phyloP scores from a whole-genome alignment of 2,888 invertebrate genomes.

The Pyrgus malvae region DNA sequence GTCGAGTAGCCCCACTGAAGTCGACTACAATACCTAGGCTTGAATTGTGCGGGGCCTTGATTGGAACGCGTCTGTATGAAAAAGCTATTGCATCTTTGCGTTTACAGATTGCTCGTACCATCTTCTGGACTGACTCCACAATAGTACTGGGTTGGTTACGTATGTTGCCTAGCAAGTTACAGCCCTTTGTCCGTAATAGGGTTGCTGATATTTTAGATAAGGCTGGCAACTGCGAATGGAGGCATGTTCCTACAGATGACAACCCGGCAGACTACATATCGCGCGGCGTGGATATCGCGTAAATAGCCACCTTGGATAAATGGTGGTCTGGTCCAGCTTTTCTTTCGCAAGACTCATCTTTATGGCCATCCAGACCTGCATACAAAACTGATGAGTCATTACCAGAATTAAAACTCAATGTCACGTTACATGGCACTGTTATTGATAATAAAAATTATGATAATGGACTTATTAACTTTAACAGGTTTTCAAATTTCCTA shows the following conservation, averaged over 20 bases:
- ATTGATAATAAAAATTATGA: background rate
- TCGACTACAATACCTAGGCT: conserved; percentile 41
- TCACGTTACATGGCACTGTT: background rate
- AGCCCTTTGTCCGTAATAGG: conserved; percentile 40
- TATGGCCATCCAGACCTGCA: conserved; percentile 13
- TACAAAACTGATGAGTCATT: background rate
- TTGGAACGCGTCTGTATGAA: conserved; percentile 37
- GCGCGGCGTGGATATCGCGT: conserved; percentile 23
- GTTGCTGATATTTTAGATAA: conserved; percentile 38
- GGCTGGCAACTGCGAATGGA: conserved; percentile 32
- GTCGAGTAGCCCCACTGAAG: conserved; percentile 38
- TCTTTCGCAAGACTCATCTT: conserved; percentile 2
- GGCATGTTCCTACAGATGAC: conserved; percentile 36
- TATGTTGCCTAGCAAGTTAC: conserved; percentile 30
- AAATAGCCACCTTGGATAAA: background rate
- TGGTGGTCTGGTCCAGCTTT: conserved; percentile 31
- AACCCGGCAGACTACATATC: conserved; percentile 32
- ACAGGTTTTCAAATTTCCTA: conserved; percentile 28
- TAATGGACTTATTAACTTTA: conserved; percentile 21
- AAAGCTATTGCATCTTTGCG: conserved; percentile 34
- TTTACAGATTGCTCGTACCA: conserved; percentile 9
- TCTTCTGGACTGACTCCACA: conserved; percentile 42
- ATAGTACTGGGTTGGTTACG: conserved; percentile 39
- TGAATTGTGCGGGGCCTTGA: conserved; percentile 42
- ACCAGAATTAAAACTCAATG: conserved; percentile 4